Evolutionary conservation across 2,888 invertebrate genomes (phyloP), one percentile per base, ranked within the genome.

Genomic region (Microchrysa polita): DNA sequence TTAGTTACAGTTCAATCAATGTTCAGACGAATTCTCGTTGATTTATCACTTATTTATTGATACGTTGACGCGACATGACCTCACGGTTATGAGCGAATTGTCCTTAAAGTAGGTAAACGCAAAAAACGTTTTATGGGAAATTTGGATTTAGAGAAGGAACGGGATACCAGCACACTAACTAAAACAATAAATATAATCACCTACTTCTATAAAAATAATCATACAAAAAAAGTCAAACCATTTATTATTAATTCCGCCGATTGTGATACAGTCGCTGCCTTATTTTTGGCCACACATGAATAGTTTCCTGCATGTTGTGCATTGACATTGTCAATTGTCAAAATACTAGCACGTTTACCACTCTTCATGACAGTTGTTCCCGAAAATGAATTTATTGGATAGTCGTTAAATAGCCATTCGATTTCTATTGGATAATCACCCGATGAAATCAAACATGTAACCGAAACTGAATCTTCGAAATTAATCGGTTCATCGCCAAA

Each of bases 381-480:
- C 84, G 87, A 79, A 76, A 87, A 88, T 80, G 87, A 86, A 81
- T 91, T 88, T 74, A 88, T 87, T 76, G 87, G 85, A 80, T 89
- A 90, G 81, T 91, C 90, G 81, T 91, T 89, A 78, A 90, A 89
- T 42, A 86, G 83, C 91, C 91, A 92, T 40, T 85, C 84, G 73
- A 92, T 89, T 76, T 87, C 86, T 73, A 92, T 86, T 1, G 92
- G 92, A 75, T 88, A 85, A 83, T 92, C 92, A 20, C 92, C 91
- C 81, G 89, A 89, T 14, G 87, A 87, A 44, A 91, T 88, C 72
- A 88, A 87, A 81, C 91, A 91, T 73, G 87, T 87, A 40, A 89
- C 85, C 52, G 89, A 89, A 9, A 89, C 88, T 71, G 88, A 86
- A 77, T 90, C 90, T n/a, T 90, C 91, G 74, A 90, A 88, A 81